These are phyloP conservation scores for Gonatopus flavifemur DNA, from an alignment of 1,140 invertebrate genomes.

Conservation along the genomic window DNA sequence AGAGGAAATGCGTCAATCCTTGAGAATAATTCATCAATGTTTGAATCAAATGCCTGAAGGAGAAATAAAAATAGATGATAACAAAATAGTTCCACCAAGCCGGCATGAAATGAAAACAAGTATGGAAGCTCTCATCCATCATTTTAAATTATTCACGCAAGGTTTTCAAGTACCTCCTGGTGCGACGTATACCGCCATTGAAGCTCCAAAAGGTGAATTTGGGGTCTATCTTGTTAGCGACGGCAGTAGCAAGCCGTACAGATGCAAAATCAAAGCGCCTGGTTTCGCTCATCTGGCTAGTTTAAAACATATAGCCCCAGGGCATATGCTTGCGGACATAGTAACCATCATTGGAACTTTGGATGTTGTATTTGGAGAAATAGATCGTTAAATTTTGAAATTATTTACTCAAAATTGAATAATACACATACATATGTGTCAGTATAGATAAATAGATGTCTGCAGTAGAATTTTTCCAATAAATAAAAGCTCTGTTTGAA, in stretches of 20 bases:
- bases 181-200: conserved; percentile 91
- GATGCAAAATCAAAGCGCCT: conserved; percentile 97
- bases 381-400: conserved; percentile 77
- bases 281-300: conserved; percentile 93
- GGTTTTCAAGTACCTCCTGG: conserved; percentile 97
- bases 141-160: conserved; percentile 97
- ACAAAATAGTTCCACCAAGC: conserved; percentile 87
- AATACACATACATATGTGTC: no score
- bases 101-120: conserved; percentile 95
- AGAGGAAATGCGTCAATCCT: conserved; percentile 95
- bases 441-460: no score
- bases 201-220: conserved; percentile 98
- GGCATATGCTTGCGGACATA: conserved; percentile 90
- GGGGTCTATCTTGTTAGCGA: conserved; percentile 98
- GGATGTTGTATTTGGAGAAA: conserved; percentile 95
- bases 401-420: no score
- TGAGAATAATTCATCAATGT: conserved; percentile 94
- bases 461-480: no score
- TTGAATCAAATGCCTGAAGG: conserved; percentile 96
- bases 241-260: conserved; percentile 89
- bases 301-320: conserved; percentile 82
- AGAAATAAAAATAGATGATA: conserved; percentile 94
- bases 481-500: no score
- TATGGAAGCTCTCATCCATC: conserved; percentile 98
- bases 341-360: conserved; percentile 93